phyloP scores from a whole-genome alignment of 2,113 vertebrate genomes.

The Callipepla californica region DNA sequence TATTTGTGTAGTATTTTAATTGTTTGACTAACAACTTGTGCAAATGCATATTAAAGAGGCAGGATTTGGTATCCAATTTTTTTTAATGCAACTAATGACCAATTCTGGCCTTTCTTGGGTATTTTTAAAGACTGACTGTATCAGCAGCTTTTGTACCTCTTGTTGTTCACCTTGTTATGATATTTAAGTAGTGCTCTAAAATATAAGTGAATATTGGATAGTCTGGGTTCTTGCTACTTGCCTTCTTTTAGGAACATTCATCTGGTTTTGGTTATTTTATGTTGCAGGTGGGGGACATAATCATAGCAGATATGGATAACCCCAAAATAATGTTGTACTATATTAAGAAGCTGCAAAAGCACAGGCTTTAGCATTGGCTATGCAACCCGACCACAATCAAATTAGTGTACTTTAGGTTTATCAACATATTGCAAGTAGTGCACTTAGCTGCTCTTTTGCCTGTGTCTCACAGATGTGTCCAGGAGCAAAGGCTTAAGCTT shows the following conservation, averaged over 20 bases:
- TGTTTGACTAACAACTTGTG: neutral
- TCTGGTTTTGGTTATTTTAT: neutral
- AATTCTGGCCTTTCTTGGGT: neutral
- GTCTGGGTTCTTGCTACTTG: neutral
- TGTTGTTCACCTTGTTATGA: neutral
- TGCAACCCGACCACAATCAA: neutral
- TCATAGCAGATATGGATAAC: neutral
- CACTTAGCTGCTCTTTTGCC: neutral
- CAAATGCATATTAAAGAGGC: neutral
- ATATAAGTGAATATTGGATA: neutral
- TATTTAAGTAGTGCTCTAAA: neutral
- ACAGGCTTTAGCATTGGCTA: neutral
- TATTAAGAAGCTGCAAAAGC: neutral
- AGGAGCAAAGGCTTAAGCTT: neutral
- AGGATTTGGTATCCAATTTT: neutral
- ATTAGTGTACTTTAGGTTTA: fast-evolving
- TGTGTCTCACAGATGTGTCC: fast-evolving
- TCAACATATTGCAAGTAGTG: neutral
- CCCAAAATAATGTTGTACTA: neutral
- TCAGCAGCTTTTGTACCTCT: neutral
- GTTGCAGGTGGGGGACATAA: neutral
- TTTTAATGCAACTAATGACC: neutral
- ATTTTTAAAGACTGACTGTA: neutral
- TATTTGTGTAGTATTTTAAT: neutral
- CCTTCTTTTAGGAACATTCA: neutral